These are phyloP conservation scores for Otus scops DNA, from an alignment of 2,797 vertebrate genomes.

Conservation along the genomic window DNA sequence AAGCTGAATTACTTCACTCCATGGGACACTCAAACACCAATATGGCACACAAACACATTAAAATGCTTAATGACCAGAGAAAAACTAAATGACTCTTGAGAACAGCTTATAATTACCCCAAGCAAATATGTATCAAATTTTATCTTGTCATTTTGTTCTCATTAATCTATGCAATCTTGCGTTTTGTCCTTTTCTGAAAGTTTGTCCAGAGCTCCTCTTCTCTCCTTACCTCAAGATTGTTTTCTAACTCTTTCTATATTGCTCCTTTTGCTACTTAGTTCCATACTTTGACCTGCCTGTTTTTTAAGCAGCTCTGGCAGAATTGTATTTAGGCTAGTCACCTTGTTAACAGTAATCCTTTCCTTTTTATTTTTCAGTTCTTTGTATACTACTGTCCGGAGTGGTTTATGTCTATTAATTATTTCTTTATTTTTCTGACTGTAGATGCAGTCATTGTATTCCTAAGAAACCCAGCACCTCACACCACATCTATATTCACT, in stretches of 20 bases:
- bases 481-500: not conserved
- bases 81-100: slow-evolving; percentile 3
- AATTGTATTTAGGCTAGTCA: not conserved
- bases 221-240: not conserved
- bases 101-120: not conserved
- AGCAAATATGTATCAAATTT: slow-evolving; percentile 45
- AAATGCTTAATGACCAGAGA: slow-evolving; percentile 50
- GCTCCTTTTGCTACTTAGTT: not conserved
- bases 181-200: slow-evolving; percentile 34
- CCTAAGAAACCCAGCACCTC: not conserved
- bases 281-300: slow-evolving; percentile 37
- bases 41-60: slow-evolving; percentile 39
- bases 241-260: slow-evolving; percentile 25
- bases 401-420: slow-evolving; percentile 9
- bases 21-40: not conserved
- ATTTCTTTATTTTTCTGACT: slow-evolving; percentile 43
- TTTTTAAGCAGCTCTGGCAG: slow-evolving; percentile 15
- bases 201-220: not conserved
- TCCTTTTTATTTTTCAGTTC: slow-evolving; percentile 29
- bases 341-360: slow-evolving; percentile 14
- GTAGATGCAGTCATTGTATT: not conserved
- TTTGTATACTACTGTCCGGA: not conserved
- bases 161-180: slow-evolving; percentile 9
- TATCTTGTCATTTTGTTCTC: slow-evolving; percentile 10
- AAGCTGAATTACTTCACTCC: not conserved